These are phyloP conservation scores for Burhinus oedicnemus DNA, from an alignment of 2,113 vertebrate species.

Conservation along the genomic window DNA sequence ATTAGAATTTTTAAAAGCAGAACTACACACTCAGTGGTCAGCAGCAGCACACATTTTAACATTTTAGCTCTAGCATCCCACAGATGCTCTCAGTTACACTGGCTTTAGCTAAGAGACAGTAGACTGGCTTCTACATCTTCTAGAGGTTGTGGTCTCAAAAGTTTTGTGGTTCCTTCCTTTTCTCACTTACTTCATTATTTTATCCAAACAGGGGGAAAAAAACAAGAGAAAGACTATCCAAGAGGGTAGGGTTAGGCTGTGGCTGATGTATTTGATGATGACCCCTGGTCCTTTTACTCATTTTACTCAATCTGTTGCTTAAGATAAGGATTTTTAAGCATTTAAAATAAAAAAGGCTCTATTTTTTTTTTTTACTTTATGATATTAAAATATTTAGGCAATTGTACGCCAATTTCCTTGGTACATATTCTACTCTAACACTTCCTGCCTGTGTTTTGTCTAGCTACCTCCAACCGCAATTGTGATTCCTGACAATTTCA, in stretches of 20 bases:
- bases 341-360: neutral
- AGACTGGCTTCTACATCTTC: neutral
- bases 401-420: neutral
- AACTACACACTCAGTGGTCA: neutral
- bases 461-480: neutral
- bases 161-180: neutral
- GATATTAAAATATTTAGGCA: neutral
- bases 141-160: neutral
- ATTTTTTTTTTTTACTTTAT: neutral
- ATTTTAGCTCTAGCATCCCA: neutral
- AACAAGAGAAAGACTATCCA: neutral
- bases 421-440: neutral
- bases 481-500: neutral
- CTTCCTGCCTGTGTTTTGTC: neutral
- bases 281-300: neutral
- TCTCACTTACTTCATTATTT: neutral
- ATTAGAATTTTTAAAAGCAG: neutral
- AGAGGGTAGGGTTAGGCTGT: neutral
- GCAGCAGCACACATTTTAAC: neutral
- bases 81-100: neutral
- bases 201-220: fast-evolving
- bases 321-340: neutral
- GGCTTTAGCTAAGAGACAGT: neutral
- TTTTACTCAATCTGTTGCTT: neutral
- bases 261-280: neutral